phyloP scores from a whole-genome alignment of 2,888 invertebrate species.

The Philhelius pedissequus region DNA sequence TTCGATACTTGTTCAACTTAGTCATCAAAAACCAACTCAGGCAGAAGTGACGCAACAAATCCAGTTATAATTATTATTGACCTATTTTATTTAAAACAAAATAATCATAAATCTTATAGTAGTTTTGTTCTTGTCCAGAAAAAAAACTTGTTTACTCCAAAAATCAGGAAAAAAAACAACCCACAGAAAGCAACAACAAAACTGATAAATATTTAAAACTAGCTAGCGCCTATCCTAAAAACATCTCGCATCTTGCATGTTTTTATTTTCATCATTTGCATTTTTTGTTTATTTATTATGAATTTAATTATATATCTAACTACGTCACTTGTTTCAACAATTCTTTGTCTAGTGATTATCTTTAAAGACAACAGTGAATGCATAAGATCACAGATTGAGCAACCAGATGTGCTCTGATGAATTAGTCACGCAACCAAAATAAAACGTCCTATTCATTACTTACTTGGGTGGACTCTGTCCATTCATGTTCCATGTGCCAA shows the following conservation, averaged over 20 bases:
- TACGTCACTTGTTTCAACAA: conserved; percentile 2
- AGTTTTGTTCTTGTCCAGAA: not conserved
- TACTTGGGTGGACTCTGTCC: conserved; percentile 92
- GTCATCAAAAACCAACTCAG: no score
- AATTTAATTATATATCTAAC: not conserved
- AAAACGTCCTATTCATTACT: conserved; percentile 64
- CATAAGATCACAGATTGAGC: not conserved
- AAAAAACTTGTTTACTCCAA: not conserved
- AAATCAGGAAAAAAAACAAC: not conserved
- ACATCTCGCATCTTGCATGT: not conserved
- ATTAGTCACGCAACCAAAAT: not conserved
- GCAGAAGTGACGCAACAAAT: no score
- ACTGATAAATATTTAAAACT: not conserved
- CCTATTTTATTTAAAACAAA: not conserved
- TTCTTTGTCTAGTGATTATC: conserved; percentile 7
- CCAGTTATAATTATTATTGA: no score
- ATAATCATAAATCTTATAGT: not conserved
- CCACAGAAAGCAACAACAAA: not conserved
- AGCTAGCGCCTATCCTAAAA: not conserved
- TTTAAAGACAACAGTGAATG: not conserved
- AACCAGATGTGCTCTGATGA: not conserved
- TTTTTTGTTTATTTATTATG: not conserved
- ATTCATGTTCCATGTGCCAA: conserved; percentile 98
- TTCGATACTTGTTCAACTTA: no score
- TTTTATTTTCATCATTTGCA: not conserved